Evolutionary conservation across 2,113 vertebrate genomes (phyloP), one percentile per base, ranked within the genome.

Genomic region (Buteo buteo): DNA sequence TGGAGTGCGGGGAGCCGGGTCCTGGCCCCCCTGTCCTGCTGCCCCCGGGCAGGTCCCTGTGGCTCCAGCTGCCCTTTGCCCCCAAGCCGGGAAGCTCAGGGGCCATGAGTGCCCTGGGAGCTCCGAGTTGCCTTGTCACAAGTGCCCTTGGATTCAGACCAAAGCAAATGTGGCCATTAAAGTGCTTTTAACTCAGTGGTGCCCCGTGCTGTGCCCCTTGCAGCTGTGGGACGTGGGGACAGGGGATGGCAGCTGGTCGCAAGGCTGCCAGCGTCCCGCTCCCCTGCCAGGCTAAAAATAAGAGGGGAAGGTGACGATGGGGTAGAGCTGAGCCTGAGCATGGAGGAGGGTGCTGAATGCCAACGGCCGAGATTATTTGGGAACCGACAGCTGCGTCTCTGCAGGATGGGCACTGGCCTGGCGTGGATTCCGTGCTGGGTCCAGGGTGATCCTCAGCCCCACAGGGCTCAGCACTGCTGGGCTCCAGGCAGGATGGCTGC

Each of bases 91-190:
- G 59, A 69, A 74, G n/a, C 14, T 16, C 14, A 25, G 62, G 64
- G 59, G 16, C 34, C 11, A 12, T 5, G 11, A 2, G 5, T 38
- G 28, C 9, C 36, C 61, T 18, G 2, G 55, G 58, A 34, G 11
- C 74, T 78, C 18, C 0, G 0, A 58, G 44, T 90, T 97, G 88
- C 94, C 95, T 95, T 93, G 57, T 95, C 72, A 82, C 85, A 97
- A 97, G 96, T 97, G 95, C 54, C 92, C 76, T 77, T 90, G 86
- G 86, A 97, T 96, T 94, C 92, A 96, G 90, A 97, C 96, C 96
- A 96, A 95, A 97, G 93, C 71, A 57, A 84, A 93, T 0, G 3
- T 49, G 82, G 64, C 93, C 90, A 94, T 90, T 96, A 96, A 95
- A 87, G 42, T 22, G 16, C 81, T 92, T n/a, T 95, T 86, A 96